A percentile compares a stretch with the other conserved stretches of the same genome.
These are phyloP conservation scores for Monomorium pharaonis DNA, from an alignment of 1,140 invertebrate genomes.

Conservation along the genomic window DNA sequence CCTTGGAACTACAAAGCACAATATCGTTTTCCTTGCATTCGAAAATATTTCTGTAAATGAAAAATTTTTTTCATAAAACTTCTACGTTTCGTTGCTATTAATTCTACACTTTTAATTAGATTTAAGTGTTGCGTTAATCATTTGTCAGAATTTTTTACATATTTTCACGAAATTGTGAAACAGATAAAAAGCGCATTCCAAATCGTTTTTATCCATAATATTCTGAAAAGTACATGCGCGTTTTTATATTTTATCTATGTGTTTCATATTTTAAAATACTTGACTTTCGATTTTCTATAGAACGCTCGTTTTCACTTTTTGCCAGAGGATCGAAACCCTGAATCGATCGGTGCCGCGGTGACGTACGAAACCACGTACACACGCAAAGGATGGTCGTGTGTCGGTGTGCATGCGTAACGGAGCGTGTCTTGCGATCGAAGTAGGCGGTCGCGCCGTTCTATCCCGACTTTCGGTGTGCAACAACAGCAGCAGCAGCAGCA, in stretches of 20 bases:
- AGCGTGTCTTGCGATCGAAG: constrained; percentile 70
- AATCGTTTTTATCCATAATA: neutral
- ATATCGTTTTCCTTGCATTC: neutral
- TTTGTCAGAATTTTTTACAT: neutral
- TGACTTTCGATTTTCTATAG: constrained; percentile 17
- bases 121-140: neutral
- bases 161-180: neutral
- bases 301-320: constrained; percentile 22
- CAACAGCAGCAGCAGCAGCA: constrained; percentile 27
- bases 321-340: constrained; percentile 18
- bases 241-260: neutral
- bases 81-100: neutral
- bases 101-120: neutral
- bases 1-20: neutral
- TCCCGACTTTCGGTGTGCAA: constrained; percentile 64
- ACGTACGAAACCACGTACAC: constrained; percentile 25
- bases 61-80: neutral
- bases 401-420: constrained; percentile 64
- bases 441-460: constrained; percentile 68
- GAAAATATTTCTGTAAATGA: neutral
- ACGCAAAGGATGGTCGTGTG: neutral
- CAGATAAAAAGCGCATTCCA: neutral
- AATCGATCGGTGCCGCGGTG: constrained; percentile 57
- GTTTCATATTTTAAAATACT: neutral
- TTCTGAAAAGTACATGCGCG: neutral